Evolutionary conservation across 2,797 vertebrate species (phyloP), one percentile per base, ranked within the genome.

Genomic region (Phalloptychus januarius): DNA sequence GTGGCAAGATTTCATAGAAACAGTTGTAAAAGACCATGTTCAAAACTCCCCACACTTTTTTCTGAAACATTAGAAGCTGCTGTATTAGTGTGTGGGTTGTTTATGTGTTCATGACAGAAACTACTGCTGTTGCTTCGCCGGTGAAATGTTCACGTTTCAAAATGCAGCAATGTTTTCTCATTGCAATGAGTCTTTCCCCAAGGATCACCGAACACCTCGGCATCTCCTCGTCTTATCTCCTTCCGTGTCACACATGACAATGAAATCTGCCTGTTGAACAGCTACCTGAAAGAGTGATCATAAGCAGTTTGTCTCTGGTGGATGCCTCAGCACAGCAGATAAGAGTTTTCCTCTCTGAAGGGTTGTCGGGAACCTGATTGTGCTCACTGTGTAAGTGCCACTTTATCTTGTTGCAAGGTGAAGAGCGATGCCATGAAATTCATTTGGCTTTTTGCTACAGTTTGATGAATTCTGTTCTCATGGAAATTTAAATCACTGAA

Each of bases 181-280:
- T 74, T 13, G 65, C 8, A 69, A 74, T 31, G 2, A 38, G 20
- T 56, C 31, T 15, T 61, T 82, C 79, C 76, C 36, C 0, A 11
- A 78, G 61, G 74, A 79, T 71, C 13, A 0, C 11, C 79, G 70
- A 70, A 78, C 61, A 36, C 58, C 69, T 70, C 8, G 0, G 13
- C 79, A 72, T 79, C 77, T 78, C 72, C 65, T 23, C 61, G 67
- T 73, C 50, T 70, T 0, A 5, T 31, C 36, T 79, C 80, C 74
- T 85, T 83, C 82, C 80, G 74, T 74, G 67, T 70, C 67, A 44
- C n/a, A 70, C 13, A 70, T 28, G 87, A 90, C 88, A 89, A 79
- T 88, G 82, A 87, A 90, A 91, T 85, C 85, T 81, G 83, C 81
- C 50, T 83, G 85, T 85, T 88, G 88, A 88, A 83, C 85, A 86